Base-by-base conservation (phyloP, 1,140 invertebrate species). In the Paraescarpia echinospica region DNA sequence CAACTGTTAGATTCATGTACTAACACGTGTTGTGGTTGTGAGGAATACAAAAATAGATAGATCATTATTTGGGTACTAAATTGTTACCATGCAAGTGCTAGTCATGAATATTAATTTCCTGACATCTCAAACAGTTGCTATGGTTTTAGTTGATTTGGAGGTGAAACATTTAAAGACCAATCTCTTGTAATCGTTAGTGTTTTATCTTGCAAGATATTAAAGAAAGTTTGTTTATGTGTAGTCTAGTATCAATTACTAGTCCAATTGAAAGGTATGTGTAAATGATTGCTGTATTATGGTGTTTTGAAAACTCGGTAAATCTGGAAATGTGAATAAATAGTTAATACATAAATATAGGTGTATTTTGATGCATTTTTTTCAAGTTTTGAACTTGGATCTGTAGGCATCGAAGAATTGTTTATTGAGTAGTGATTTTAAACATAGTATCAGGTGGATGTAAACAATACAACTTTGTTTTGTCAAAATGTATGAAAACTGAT, bases 171-270 rank as follows among this genome's bases (percentile, higher is more conserved):
- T 77, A 1, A 77, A 77, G 59, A 77, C 59, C 59, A 77, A 31
- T 77, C 59, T 77, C 59, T 77, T 77, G 59, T 77, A 77, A 77
- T 18, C 22, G 59, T 18, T 77, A 77, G 59, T 31, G 27, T 27
- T 27, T 77, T 22, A 77, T 77, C 59, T 77, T 18, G 22, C 22
- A 12, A 27, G 59, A 77, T 31, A 77, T 77, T 77, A 77, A 18
- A 77, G 59, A 77, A 77, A 77, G 59, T 77, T 77, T 77, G 59
- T 77, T 77, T 77, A 77, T 77, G 59, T 77, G 59, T 77, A 77
- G 27, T 77, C 59, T 77, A 77, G 59, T 77, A 0, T 27, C 2
- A 77, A 77, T 77, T 77, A 77, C 59, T 77, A 77, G 59, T 77
- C 59, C 59, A 77, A 31, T 27, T 18, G 27, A 77, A 27, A 77